phyloP scores from a whole-genome alignment of 2,797 vertebrate genomes.

The Adelosebastes latens region DNA sequence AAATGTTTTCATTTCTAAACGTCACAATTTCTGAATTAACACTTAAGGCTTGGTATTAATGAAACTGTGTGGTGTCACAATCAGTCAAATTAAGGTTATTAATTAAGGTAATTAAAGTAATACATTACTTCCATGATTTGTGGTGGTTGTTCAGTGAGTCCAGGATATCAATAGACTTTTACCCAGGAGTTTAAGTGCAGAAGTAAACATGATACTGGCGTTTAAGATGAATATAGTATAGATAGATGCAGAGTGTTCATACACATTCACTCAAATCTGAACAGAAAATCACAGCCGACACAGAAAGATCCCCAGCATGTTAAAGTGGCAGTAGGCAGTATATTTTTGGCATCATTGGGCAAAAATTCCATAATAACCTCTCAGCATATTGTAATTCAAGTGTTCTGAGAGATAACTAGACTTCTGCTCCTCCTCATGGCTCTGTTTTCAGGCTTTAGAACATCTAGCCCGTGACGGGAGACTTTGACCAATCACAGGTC shows the following conservation, averaged over 20 bases:
- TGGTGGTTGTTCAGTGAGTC: not conserved
- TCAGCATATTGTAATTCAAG: too few relatives aligned
- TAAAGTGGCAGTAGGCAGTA: too few relatives aligned
- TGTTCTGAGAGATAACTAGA: too few relatives aligned
- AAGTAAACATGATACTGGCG: not conserved
- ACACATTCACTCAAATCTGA: not conserved
- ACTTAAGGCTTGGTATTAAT: not conserved
- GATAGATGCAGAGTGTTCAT: not conserved
- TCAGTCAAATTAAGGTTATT: not conserved
- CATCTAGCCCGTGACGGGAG: rapidly evolving
- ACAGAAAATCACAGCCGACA: too few relatives aligned
- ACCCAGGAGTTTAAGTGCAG: not conserved
- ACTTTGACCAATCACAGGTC: too few relatives aligned
- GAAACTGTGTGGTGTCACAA: not conserved
- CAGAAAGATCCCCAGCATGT: not conserved
- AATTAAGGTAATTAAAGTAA: not conserved
- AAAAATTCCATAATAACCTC: too few relatives aligned
- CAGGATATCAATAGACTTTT: not conserved
- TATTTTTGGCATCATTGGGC: too few relatives aligned
- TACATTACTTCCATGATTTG: not conserved
- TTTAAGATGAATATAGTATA: not conserved
- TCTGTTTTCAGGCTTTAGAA: too few relatives aligned
- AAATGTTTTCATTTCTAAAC: conserved; percentile 15
- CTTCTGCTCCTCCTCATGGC: too few relatives aligned
- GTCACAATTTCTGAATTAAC: conserved; percentile 11